A percentile compares a stretch with the other conserved stretches of the same genome.
These are phyloP conservation scores for Agrochola macilenta DNA, from an alignment of 2,888 invertebrate species.

Conservation along the genomic window DNA sequence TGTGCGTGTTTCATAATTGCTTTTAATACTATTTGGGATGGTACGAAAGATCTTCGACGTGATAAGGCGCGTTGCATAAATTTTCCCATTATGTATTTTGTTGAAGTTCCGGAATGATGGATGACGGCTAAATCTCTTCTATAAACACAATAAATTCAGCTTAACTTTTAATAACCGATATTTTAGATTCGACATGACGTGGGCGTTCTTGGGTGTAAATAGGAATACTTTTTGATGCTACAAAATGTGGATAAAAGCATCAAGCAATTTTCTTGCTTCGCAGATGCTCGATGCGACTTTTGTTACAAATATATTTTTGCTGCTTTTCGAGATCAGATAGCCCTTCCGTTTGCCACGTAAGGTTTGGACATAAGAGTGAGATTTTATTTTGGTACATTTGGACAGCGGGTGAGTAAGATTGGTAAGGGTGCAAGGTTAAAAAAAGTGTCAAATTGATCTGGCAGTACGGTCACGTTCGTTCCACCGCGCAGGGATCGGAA, in stretches of 20 bases:
- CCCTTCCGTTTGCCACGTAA: neutral
- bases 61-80: conserved; percentile 74
- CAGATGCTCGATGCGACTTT: conserved; percentile 35
- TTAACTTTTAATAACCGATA: conserved; percentile 56
- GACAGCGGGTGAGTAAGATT: conserved; percentile 38
- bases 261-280: conserved; percentile 39
- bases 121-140: conserved; percentile 71
- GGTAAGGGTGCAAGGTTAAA: conserved; percentile 68
- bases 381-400: conserved; percentile 36
- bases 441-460: conserved; percentile 81
- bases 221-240: conserved; percentile 41
- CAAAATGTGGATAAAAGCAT: conserved; percentile 35
- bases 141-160: conserved; percentile 65
- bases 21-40: conserved; percentile 79
- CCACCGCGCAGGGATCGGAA: conserved; percentile 78
- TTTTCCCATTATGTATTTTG: conserved; percentile 75
- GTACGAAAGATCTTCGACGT: conserved; percentile 71
- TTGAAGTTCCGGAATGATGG: conserved; percentile 76
- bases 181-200: conserved; percentile 55
- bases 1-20: conserved; percentile 83
- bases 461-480: conserved; percentile 82
- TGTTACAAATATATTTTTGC: conserved; percentile 43
- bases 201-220: conserved; percentile 43
- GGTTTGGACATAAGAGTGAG: conserved; percentile 34
- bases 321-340: neutral